Evolutionary conservation across 1,140 invertebrate genomes (phyloP).

Genomic region (Caerostris darwini): DNA sequence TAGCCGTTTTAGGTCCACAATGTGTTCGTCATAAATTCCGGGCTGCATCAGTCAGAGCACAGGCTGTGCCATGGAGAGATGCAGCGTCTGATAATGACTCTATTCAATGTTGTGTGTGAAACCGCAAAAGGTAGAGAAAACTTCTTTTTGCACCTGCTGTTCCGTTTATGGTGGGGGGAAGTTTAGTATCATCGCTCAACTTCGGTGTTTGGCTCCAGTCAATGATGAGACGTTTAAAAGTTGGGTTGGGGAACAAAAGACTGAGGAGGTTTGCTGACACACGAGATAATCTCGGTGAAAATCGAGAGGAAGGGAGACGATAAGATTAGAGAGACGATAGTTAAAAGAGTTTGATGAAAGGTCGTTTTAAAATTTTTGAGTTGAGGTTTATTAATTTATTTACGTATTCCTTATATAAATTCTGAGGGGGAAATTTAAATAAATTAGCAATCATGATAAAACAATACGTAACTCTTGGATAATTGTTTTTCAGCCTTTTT

Average conservation of each 20-base stretch:
- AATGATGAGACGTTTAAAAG: slow-evolving; percentile 37
- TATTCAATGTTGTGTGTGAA: slow-evolving; percentile 25
- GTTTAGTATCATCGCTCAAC: slow-evolving; percentile 30
- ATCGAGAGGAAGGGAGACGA: no score
- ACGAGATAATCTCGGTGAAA: no score
- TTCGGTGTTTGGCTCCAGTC: slow-evolving; percentile 4
- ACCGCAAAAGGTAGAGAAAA: slow-evolving; percentile 39
- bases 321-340: no score
- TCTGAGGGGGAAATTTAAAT: no score
- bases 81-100: slow-evolving; percentile 24
- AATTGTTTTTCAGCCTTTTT: no score
- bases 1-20: slow-evolving; percentile 43
- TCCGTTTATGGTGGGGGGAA: slow-evolving; percentile 22
- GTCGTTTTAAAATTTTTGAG: no score
- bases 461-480: no score
- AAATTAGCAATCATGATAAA: no score
- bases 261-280: no score
- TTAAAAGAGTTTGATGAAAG: no score
- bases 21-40: slow-evolving; percentile 44
- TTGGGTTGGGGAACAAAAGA: not conserved
- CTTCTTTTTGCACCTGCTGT: slow-evolving; percentile 28
- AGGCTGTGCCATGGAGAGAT: not conserved
- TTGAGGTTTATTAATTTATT: no score
- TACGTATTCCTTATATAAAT: no score
- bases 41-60: slow-evolving; percentile 28